These are phyloP conservation scores for Mimumesa dahlbomi DNA, from an alignment of 2,888 invertebrate genomes.

Conservation along the genomic window DNA sequence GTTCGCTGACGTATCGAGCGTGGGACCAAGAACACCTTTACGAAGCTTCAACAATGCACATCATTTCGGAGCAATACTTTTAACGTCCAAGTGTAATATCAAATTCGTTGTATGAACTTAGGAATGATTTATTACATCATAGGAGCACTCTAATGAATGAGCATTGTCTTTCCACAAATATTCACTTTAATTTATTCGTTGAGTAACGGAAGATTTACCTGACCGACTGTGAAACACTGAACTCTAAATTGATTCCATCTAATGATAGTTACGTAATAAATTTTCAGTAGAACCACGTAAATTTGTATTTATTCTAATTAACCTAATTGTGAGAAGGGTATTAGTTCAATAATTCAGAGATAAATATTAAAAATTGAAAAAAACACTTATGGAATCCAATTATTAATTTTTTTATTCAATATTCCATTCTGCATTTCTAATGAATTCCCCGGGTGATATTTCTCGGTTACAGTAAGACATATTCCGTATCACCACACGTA, in stretches of 20 bases:
- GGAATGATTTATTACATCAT: constrained; percentile 1
- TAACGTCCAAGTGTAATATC: constrained; percentile 4
- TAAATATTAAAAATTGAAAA: too few relatives aligned
- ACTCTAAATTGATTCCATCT: constrained; percentile 22
- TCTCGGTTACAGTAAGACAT: too few relatives aligned
- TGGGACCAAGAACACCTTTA: constrained; percentile 15
- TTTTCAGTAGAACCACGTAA: constrained; percentile 10
- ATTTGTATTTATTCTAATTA: too few relatives aligned
- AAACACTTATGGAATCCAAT: too few relatives aligned
- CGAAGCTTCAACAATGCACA: constrained; percentile 25
- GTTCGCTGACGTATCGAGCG: constrained; percentile 21
- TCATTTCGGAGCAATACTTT: constrained; percentile 22
- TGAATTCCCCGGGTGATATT: too few relatives aligned
- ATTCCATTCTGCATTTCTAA: too few relatives aligned
- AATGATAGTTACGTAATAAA: constrained; percentile 41
- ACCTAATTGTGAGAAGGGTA: too few relatives aligned
- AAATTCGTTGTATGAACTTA: constrained; percentile 6
- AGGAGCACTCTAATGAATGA: not conserved
- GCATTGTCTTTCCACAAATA: not conserved
- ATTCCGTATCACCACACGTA: too few relatives aligned
- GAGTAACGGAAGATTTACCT: constrained; percentile 21
- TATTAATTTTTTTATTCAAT: too few relatives aligned
- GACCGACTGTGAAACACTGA: not conserved
- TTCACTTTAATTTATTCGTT: constrained; percentile 1
- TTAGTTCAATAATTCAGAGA: too few relatives aligned